Evolutionary conservation across 2,797 vertebrate genomes (phyloP), one percentile per base, ranked within the genome.

Genomic region (Sphaeramia orbicularis): DNA sequence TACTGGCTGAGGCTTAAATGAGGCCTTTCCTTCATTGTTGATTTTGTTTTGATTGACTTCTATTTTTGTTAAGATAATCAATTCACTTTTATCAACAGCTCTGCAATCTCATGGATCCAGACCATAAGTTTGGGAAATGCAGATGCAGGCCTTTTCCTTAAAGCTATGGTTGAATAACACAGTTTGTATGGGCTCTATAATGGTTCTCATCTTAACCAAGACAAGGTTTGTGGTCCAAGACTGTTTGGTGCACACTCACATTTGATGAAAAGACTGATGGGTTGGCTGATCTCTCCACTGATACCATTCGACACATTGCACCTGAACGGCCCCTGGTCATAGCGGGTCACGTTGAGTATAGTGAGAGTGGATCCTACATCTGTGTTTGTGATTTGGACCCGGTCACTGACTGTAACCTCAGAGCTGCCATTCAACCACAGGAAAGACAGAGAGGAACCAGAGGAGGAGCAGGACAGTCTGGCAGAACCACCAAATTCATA

Each of bases 401-500:
- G 1, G 32, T 16, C 58, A 15, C 61, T 62, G 10, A 40, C n/a
- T 41, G 55, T 81, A 24, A 92, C 66, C 42, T 55, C 55, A 9
- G 80, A 80, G 61, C 78, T 88, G 63, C 68, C 36, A 38, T 90
- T 90, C 24, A 81, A 24, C 89, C 91, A 92, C 21, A 72, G 64
- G 52, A 78, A 85, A 11, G 58, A 65, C 9, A 54, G 55, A 1
- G 60, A 64, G 3, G 85, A 77, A 44, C 87, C 89, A 3, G 80
- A 61, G 18, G 69, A 74, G 1, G 76, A 81, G 63, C 92, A 58
- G 41, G 55, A 58, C 41, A 44, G 41, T 19, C 24, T 13, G 15
- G 45, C 55, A 19, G 55, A 45, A 36, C 55, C 35, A 41, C 42
- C 42, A 7, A 16, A 45, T 42, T 58, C 55, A 41, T 44, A 44